phyloP scores from a whole-genome alignment of 2,888 invertebrate species.

The Drosophila multiciliata region DNA sequence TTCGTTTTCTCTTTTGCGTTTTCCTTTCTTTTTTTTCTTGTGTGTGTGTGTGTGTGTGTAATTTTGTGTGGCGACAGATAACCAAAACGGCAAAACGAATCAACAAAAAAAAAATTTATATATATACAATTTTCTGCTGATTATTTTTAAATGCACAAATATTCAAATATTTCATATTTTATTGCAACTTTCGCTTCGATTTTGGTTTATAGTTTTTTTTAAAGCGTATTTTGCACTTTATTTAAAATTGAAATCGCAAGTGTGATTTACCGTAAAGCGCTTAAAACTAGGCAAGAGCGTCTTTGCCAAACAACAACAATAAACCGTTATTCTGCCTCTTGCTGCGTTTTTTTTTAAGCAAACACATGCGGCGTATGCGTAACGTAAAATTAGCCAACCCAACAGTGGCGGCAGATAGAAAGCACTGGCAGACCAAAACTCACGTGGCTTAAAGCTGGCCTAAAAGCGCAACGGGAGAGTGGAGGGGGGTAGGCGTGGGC shows the following conservation, averaged over 20 bases:
- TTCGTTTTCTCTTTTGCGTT: conserved; percentile 9
- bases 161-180: neutral
- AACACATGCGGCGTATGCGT: conserved; percentile 62
- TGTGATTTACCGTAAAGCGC: conserved; percentile 52
- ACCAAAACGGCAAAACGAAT: conserved; percentile 27
- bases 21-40: neutral
- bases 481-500: conserved; percentile 3
- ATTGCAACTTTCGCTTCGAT: neutral
- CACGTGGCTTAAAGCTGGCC: conserved; percentile 38
- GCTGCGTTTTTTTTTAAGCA: neutral
- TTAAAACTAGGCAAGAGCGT: conserved; percentile 69
- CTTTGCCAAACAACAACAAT: conserved; percentile 30
- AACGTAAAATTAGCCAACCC: conserved; percentile 70
- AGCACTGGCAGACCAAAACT: conserved; percentile 32
- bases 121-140: neutral
- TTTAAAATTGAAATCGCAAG: conserved; percentile 7
- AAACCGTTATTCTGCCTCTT: neutral
- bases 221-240: conserved; percentile 3
- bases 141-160: neutral
- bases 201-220: conserved; percentile 1
- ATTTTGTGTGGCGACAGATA: conserved; percentile 61
- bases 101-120: neutral
- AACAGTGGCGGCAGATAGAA: conserved; percentile 26
- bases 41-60: conserved; percentile 11
- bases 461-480: neutral